These are phyloP conservation scores for Tribolium castaneum DNA, from an alignment of 1,140 invertebrate species.

Conservation along the genomic window DNA sequence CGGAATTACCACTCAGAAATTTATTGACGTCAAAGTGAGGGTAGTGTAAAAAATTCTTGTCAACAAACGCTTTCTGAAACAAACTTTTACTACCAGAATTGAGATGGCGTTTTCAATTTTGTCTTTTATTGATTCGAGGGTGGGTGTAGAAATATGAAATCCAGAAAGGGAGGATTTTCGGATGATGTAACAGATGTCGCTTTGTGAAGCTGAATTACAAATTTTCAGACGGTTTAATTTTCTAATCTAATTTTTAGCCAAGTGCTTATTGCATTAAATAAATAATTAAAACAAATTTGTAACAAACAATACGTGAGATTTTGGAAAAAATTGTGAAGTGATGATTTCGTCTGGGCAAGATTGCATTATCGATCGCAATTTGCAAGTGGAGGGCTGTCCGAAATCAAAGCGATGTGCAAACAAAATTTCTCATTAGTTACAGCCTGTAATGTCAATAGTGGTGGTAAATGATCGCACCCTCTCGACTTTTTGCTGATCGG, in stretches of 20 bases:
- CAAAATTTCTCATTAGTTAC: conserved; percentile 39
- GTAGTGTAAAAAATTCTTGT: not conserved
- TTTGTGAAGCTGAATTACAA: not conserved
- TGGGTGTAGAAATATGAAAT: not conserved
- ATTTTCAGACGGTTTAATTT: no score
- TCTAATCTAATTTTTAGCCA: no score
- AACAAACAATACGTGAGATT: no score
- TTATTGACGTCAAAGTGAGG: not conserved
- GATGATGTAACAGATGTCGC: not conserved
- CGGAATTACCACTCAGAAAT: not conserved
- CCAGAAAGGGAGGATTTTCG: not conserved
- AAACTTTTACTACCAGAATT: not conserved
- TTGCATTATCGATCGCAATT: conserved; percentile 9
- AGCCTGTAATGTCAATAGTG: conserved; percentile 32
- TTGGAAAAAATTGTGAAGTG: no score
- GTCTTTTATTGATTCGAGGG: not conserved
- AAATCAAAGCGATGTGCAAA: conserved; percentile 29
- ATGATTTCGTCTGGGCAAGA: not conserved
- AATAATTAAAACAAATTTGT: no score
- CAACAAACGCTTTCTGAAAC: no score
- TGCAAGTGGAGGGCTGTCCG: not conserved
- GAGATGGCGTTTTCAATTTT: not conserved
- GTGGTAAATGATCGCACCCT: conserved; percentile 29
- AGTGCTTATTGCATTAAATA: no score
- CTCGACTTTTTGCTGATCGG: not conserved